A percentile compares a stretch with the other conserved stretches of the same genome.
Evolutionary conservation across 2,113 vertebrate genomes (phyloP).

Genomic region (Eubucco bourcierii): DNA sequence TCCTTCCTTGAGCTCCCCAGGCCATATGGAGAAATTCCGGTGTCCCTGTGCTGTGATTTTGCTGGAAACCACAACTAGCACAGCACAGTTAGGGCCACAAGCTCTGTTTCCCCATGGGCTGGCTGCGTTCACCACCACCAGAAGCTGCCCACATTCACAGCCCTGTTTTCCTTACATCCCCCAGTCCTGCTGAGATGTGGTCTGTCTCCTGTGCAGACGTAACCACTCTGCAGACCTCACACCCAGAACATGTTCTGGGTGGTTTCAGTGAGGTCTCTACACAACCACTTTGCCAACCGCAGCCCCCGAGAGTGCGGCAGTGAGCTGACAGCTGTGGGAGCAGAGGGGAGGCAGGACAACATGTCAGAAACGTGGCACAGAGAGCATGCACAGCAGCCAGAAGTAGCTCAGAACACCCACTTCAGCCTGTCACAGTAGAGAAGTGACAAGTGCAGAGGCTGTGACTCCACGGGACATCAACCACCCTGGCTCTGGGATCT

Average conservation of each 20-base stretch:
- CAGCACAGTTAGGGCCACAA: not conserved
- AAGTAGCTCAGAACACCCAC: not conserved
- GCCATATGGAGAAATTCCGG: not conserved
- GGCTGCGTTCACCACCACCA: not conserved
- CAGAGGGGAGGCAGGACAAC: not conserved
- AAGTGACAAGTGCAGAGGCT: not conserved
- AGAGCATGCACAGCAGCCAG: not conserved
- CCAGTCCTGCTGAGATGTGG: not conserved
- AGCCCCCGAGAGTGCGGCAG: accelerated
- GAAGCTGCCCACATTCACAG: not conserved
- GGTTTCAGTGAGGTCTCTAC: not conserved
- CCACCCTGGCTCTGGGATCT: not conserved
- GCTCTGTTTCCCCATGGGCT: accelerated
- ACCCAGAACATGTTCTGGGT: not conserved
- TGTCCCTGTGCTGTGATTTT: not conserved
- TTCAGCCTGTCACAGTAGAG: not conserved
- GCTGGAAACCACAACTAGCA: not conserved
- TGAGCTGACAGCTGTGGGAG: not conserved
- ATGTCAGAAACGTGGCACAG: accelerated
- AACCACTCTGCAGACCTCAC: not conserved
- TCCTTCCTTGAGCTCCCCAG: not conserved
- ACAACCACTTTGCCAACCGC: not conserved
- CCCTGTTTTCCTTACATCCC: not conserved
- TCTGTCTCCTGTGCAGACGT: accelerated
- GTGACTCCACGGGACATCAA: not conserved